phyloP scores from a whole-genome alignment of 2,888 invertebrate species.

The Phaonia tiefii region DNA sequence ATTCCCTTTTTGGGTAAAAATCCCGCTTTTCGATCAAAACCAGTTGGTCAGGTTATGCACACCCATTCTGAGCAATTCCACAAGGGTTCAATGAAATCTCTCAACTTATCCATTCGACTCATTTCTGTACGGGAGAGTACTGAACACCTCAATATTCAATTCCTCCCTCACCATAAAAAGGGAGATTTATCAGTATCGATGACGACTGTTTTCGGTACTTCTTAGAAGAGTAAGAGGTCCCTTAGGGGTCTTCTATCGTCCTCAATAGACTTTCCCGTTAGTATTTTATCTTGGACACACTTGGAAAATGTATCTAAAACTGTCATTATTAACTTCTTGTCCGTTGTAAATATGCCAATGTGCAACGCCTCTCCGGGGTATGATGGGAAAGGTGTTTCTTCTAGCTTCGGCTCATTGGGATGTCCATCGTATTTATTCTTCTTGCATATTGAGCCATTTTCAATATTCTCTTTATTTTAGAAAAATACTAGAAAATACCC shows the following conservation, averaged over 20 bases:
- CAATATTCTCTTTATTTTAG: slow-evolving; percentile 1
- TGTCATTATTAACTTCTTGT: slow-evolving; percentile 21
- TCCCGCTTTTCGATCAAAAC: too few relatives aligned
- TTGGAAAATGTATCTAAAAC: slow-evolving; percentile 41
- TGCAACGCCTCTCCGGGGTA: slow-evolving; percentile 39
- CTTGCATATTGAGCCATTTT: slow-evolving; percentile 11
- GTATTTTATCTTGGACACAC: slow-evolving; percentile 27
- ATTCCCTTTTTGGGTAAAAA: too few relatives aligned
- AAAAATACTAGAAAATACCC: neutral
- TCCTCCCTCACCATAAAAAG: slow-evolving; percentile 19
- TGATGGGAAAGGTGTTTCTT: slow-evolving; percentile 33
- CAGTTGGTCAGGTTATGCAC: too few relatives aligned
- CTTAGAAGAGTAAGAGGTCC: neutral
- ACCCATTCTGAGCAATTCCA: neutral
- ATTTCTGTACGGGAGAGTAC: neutral
- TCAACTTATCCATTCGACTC: neutral
- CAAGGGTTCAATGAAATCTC: neutral
- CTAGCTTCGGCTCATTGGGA: slow-evolving; percentile 31
- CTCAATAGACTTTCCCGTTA: slow-evolving; percentile 25
- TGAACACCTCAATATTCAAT: slow-evolving; percentile 3
- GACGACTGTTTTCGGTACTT: neutral
- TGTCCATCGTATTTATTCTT: too few relatives aligned
- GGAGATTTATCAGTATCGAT: slow-evolving; percentile 28
- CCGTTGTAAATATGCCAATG: slow-evolving; percentile 27
- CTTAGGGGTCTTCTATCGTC: slow-evolving; percentile 19